Conservation (phyloP, 2,797 vertebrate genomes). For the Columba guinea region DNA sequence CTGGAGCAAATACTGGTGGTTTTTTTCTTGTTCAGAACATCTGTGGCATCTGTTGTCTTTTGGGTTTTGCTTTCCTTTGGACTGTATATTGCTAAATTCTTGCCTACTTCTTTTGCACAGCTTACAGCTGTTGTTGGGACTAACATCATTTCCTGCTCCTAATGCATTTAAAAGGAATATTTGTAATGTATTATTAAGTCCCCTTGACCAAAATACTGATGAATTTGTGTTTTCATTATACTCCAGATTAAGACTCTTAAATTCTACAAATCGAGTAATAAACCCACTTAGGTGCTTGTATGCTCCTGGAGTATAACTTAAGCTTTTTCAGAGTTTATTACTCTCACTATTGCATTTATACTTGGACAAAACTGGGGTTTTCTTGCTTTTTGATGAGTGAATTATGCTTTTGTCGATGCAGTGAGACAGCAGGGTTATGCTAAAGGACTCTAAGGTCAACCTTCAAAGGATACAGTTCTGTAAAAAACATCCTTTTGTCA, state of each 20-base stretch:
- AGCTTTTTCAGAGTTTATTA: conserved; percentile 7
- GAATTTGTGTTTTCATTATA: not conserved
- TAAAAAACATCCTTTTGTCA: not conserved
- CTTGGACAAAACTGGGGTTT: not conserved
- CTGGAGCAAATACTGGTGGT: not conserved
- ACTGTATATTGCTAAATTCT: not conserved
- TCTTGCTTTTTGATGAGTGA: not conserved
- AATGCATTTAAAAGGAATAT: not conserved
- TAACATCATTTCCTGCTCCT: not conserved
- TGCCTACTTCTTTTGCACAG: not conserved
- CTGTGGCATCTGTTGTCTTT: not conserved
- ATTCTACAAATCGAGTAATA: not conserved
- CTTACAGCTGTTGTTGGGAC: not conserved
- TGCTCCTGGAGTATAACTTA: not conserved
- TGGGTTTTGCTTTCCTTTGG: not conserved
- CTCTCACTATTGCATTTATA: not conserved
- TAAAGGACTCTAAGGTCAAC: not conserved
- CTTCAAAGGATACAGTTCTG: not conserved
- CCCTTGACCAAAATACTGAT: not conserved
- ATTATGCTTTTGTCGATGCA: not conserved
- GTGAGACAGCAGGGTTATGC: not conserved
- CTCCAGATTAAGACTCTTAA: not conserved
- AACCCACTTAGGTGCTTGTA: not conserved
- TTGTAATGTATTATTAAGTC: not conserved
- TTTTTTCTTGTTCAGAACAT: not conserved